Base-by-base conservation (phyloP, 2,113 vertebrate genomes). In the Chaenogobius annularis region DNA sequence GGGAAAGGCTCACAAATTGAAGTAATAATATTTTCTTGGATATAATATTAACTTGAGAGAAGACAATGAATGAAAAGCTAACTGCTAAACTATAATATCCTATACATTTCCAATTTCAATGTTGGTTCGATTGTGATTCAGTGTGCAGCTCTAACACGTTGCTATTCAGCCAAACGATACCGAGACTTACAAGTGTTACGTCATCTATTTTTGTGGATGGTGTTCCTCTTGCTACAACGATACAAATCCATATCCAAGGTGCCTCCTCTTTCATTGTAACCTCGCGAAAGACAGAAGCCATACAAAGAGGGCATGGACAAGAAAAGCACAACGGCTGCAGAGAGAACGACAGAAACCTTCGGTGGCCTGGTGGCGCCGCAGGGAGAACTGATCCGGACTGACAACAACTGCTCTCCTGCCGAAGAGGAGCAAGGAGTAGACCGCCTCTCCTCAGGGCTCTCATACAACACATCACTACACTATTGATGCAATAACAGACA, bases 381-480 rank as follows among this genome's bases (percentile, higher is more conserved):
- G 92, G 87, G 88, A 85, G 87, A 90, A 85, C 87, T 89, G 75
- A 89, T 86, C 79, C 73, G 20, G 83, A 89, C 76, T 90, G 86
- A 94, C 85, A 89, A 87, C 48, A 73, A 70, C 65, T 78, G 83
- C 73, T 88, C 44, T 72, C 66, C 64, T 76, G 84, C 73, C 86
- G 91, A 85, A 66, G 20, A 66, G 43, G 43, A 22, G 40, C n/a
- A 12, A 63, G 35, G 61, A 17, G 61, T n/a, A 35, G 35, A 40
- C 17, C 35, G 35, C 35, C 35, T 40, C 61, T 63, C 14, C 61
- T 40, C 61, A 43, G 31, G 61, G 31, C 61, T 63, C 31, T 63
- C 15, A 63, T 63, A 40, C 35, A 40, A 63, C 61, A 61, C 58
- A 17, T 31, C 58, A 31, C 23, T 15, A 61, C 14, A 35, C 14